phyloP scores from a whole-genome alignment of 2,797 vertebrate genomes.

The Squalus acanthias region DNA sequence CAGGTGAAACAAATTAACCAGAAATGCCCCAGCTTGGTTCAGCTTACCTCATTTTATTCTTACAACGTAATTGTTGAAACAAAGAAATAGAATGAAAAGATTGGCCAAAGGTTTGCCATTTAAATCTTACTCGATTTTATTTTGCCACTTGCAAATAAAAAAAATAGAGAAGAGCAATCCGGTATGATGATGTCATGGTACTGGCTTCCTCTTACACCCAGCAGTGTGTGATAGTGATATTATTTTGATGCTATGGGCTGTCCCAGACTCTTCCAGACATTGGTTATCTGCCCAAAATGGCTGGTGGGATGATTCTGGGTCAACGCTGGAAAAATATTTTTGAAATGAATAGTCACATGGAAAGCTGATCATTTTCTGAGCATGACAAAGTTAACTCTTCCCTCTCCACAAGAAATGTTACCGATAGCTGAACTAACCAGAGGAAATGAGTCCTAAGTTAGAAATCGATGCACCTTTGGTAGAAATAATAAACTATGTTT shows the following conservation, averaged over 20 bases:
- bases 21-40: neutral
- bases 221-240: conserved; percentile 19
- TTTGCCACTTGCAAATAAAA: neutral
- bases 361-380: conserved; percentile 31
- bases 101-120: neutral
- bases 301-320: conserved; percentile 26
- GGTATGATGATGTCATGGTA: neutral
- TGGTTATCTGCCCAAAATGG: conserved; percentile 33
- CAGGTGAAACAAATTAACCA: neutral
- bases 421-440: neutral
- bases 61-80: neutral
- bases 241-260: neutral
- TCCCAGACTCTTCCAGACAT: neutral
- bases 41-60: neutral
- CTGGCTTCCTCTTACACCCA: conserved; percentile 1
- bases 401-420: neutral
- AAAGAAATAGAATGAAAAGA: neutral
- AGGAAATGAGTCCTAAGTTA: neutral
- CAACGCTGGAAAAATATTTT: conserved; percentile 30
- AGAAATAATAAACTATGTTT: neutral
- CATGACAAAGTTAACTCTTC: neutral
- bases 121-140: neutral
- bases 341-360: conserved; percentile 21
- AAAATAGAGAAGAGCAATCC: neutral
- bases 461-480: neutral